Percentiles rank a stretch among this genome's conserved stretches.
Evolutionary conservation across 2,797 vertebrate genomes (phyloP).

Genomic region (Pyrocephalus nanus): DNA sequence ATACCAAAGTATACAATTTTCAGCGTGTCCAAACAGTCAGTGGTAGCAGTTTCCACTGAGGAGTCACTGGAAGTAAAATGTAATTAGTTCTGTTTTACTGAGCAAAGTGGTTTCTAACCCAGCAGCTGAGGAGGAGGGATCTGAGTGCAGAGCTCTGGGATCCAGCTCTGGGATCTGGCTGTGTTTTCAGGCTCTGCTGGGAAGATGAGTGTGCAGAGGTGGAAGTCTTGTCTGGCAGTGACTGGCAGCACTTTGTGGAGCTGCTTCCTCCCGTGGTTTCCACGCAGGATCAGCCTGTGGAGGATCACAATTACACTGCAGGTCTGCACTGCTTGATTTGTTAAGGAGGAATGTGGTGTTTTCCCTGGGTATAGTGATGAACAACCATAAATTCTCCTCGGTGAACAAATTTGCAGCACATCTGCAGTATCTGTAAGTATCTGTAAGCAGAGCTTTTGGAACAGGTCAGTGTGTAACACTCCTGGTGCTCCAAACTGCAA

Average conservation of each 20-base stretch:
- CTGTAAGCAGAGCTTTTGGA: not conserved
- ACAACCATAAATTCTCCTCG: not conserved
- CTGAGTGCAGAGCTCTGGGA: not conserved
- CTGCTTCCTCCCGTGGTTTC: not conserved
- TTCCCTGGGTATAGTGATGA: not conserved
- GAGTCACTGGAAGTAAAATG: conserved; percentile 10
- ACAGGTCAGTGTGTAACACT: not conserved
- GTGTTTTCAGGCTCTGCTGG: not conserved
- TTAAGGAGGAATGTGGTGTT: not conserved
- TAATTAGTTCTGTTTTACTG: not conserved
- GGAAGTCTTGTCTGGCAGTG: not conserved
- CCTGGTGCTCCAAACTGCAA: not conserved
- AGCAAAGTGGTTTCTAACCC: not conserved
- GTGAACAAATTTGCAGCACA: not conserved
- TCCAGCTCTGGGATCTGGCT: not conserved
- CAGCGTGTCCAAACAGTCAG: not conserved
- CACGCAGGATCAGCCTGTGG: not conserved
- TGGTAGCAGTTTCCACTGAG: not conserved
- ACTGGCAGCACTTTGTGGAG: not conserved
- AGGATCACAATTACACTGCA: not conserved
- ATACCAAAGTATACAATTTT: not conserved
- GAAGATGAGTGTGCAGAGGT: conserved; percentile 18
- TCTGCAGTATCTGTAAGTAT: too few species aligned
- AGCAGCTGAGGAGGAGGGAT: conserved; percentile 12
- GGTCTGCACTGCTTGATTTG: not conserved